These are phyloP conservation scores for Carposina sasakii DNA, from an alignment of 1,140 invertebrate species.

Conservation along the genomic window DNA sequence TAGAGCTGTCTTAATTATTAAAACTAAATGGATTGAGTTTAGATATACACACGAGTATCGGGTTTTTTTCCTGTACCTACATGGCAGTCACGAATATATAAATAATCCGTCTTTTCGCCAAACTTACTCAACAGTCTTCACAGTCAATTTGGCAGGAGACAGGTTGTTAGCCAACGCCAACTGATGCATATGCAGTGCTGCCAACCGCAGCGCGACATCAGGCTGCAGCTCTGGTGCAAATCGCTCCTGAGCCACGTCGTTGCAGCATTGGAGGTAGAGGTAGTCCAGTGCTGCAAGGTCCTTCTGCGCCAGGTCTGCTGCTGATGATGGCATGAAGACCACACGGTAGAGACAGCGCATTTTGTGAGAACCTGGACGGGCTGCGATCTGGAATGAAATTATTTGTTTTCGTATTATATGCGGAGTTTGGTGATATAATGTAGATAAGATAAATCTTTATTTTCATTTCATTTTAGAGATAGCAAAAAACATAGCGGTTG, in stretches of 20 bases:
- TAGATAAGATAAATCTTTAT: too few species aligned
- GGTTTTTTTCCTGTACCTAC: too few species aligned
- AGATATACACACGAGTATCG: too few species aligned
- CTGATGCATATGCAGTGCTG: slow-evolving; percentile 92
- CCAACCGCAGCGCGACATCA: slow-evolving; percentile 87
- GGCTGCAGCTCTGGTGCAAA: slow-evolving; percentile 92
- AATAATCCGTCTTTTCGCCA: too few species aligned
- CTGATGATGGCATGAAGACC: slow-evolving; percentile 89
- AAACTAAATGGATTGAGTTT: too few species aligned
- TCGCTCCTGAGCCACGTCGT: slow-evolving; percentile 92
- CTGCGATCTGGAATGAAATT: slow-evolving; percentile 81
- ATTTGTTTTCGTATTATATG: too few species aligned
- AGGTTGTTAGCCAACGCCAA: slow-evolving; percentile 87
- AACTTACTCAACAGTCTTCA: slow-evolving; percentile 91
- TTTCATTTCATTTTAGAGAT: too few species aligned
- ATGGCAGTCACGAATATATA: too few species aligned
- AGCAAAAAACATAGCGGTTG: too few species aligned
- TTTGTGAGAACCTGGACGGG: slow-evolving; percentile 89
- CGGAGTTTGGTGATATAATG: too few species aligned
- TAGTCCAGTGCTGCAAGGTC: slow-evolving; percentile 92
- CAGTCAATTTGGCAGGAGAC: slow-evolving; percentile 82
- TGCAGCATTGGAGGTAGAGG: slow-evolving; percentile 92
- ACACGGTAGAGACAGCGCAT: slow-evolving; percentile 90
- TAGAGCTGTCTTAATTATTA: too few species aligned
- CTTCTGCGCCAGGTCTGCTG: slow-evolving; percentile 84